Percentiles rank a stretch among this genome's conserved stretches.
Conservation (phyloP, 2,888 invertebrate species). For the Silvanus unidentatus region DNA sequence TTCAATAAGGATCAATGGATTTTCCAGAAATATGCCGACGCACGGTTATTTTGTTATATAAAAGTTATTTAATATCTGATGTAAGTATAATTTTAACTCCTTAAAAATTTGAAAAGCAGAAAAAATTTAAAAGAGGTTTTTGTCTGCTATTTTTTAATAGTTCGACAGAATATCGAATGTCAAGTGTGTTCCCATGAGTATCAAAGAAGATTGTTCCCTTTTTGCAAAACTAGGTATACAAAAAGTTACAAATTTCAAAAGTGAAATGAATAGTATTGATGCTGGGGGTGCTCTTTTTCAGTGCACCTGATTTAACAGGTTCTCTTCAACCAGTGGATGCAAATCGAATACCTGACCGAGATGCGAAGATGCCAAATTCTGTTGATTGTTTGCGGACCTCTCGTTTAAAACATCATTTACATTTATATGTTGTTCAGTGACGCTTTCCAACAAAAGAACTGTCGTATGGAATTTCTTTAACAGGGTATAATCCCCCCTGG, state of each 20-base stretch:
- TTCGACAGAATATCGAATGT: slow-evolving; percentile 37
- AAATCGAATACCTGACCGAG: too few species aligned
- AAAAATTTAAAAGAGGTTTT: too few species aligned
- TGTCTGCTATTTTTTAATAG: too few species aligned
- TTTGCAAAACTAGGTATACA: slow-evolving; percentile 40
- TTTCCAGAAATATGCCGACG: too few species aligned
- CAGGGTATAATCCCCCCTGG: slow-evolving; percentile 20
- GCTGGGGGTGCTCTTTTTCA: slow-evolving; percentile 10
- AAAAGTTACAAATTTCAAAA: slow-evolving; percentile 42
- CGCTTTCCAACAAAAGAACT: slow-evolving; percentile 26
- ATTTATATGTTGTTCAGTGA: slow-evolving; percentile 10
- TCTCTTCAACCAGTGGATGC: not conserved
- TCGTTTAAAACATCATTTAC: too few species aligned
- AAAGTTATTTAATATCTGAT: too few species aligned
- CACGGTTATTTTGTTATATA: too few species aligned
- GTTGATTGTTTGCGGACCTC: too few species aligned
- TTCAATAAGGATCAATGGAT: too few species aligned
- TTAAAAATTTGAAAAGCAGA: too few species aligned
- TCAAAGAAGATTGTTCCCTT: slow-evolving; percentile 30
- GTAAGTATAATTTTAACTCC: too few species aligned
- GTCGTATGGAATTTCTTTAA: slow-evolving; percentile 26
- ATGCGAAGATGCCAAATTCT: too few species aligned
- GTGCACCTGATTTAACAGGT: slow-evolving; percentile 33
- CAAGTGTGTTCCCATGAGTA: slow-evolving; percentile 44
- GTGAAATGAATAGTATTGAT: slow-evolving; percentile 34